These are phyloP conservation scores for Trididemnum miniatum DNA, from an alignment of 23 tunicate genomes.

Conservation along the genomic window DNA sequence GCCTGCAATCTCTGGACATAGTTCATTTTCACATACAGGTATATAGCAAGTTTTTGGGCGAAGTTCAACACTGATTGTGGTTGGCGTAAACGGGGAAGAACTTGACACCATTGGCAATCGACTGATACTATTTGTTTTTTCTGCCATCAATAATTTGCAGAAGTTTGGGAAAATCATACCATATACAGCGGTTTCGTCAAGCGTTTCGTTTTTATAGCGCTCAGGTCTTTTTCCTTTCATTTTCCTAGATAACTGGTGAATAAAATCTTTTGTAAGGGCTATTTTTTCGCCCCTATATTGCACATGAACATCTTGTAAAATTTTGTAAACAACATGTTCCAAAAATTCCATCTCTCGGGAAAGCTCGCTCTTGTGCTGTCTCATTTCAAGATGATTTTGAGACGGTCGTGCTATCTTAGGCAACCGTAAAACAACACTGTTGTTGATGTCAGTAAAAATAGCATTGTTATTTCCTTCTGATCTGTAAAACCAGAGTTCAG, in stretches of 20 bases:
- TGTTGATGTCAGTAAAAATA: slow-evolving; percentile 33
- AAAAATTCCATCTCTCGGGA: slow-evolving; percentile 45
- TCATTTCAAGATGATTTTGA: neutral
- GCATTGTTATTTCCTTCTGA: slow-evolving; percentile 60
- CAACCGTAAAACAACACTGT: slow-evolving; percentile 27
- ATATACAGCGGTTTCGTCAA: slow-evolving; percentile 48
- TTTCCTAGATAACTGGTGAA: slow-evolving; percentile 11
- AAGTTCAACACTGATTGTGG: slow-evolving; percentile 57
- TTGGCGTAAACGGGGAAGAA: neutral
- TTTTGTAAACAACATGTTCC: slow-evolving; percentile 43
- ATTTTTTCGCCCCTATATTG: slow-evolving; percentile 35
- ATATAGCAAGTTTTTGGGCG: slow-evolving; percentile 58
- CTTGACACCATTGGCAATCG: too few relatives aligned
- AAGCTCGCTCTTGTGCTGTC: neutral
- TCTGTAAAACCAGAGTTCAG: slow-evolving; percentile 36
- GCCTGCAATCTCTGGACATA: slow-evolving; percentile 6
- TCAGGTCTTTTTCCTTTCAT: slow-evolving; percentile 30
- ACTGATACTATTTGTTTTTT: neutral
- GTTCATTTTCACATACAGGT: slow-evolving; percentile 18
- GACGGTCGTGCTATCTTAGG: slow-evolving; percentile 16
- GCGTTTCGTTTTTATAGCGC: neutral
- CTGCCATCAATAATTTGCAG: slow-evolving; percentile 9
- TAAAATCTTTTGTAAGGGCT: slow-evolving; percentile 16
- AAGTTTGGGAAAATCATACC: slow-evolving; percentile 50
- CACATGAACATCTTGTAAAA: slow-evolving; percentile 24